Evolutionary conservation across 2,888 invertebrate species (phyloP).

Genomic region (Scaptomyza flava): DNA sequence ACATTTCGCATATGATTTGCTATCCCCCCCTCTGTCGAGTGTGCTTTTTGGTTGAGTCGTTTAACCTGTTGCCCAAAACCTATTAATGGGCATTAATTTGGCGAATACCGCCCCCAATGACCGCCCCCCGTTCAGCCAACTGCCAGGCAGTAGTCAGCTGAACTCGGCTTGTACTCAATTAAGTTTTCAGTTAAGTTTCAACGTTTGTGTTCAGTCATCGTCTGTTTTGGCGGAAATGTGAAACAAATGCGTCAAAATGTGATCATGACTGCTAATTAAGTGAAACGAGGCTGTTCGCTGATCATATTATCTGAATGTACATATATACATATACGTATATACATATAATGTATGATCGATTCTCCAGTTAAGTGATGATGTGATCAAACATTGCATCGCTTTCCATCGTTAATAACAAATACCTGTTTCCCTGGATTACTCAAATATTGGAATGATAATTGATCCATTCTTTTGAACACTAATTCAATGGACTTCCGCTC

Average conservation of each 20-base stretch:
- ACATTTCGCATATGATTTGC: conserved; percentile 47
- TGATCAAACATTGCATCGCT: conserved; percentile 18
- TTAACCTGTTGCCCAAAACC: conserved; percentile 63
- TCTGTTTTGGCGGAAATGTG: conserved; percentile 45
- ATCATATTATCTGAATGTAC: neutral
- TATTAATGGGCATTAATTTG: conserved; percentile 46
- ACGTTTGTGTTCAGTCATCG: conserved; percentile 16
- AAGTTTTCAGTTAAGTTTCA: conserved; percentile 14
- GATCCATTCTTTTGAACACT: neutral
- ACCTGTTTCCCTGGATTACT: neutral
- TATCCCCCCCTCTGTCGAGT: neutral
- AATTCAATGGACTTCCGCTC: neutral
- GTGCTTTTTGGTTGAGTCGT: conserved; percentile 27
- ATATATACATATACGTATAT: neutral
- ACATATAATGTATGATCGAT: neutral
- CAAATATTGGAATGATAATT: conserved; percentile 6
- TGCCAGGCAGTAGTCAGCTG: neutral
- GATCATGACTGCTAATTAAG: conserved; percentile 56
- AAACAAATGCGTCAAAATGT: conserved; percentile 48
- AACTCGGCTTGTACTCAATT: conserved; percentile 31
- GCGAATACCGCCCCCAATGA: conserved; percentile 8
- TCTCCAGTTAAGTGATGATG: conserved; percentile 31
- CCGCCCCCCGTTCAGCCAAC: neutral
- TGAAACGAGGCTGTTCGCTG: conserved; percentile 39
- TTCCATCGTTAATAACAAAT: neutral